Evolutionary conservation across 1,140 invertebrate species (phyloP), one percentile per base, ranked within the genome.

Genomic region (Procambarus virginalis): DNA sequence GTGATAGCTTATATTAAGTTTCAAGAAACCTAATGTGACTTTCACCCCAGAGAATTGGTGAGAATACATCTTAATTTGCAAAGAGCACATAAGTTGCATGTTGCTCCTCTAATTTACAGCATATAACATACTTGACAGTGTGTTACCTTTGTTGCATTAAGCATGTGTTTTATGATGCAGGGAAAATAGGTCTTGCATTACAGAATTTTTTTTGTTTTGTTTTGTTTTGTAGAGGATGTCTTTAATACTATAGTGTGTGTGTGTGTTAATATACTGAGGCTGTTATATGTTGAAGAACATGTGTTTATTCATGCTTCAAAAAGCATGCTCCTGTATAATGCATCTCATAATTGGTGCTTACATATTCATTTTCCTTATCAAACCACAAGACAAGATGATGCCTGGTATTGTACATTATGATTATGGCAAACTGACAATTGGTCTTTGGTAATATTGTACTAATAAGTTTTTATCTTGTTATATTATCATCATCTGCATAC

Each of bases 1-100:
- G 79, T 81, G 55, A 55, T 81, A 81, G 58, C 22, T 82, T 68
- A 68, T 82, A n/a, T 48, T 82, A n/a, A 45, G 68, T 82, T 64
- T 82, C 22, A 68, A 64, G 45, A 48, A 82, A 45, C 68, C 45
- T 68, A 20, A 49, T 68, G 80, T 60, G 60, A 68, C 79, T 82
- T 82, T 45, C 60, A 58, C 34, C 60, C 34, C 80, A n/a, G 12
- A 58, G 48, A 64, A 64, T 64, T 64, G 60, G 60, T 34, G 45
- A 49, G 34, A 60, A 6, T 60, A 60, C 34, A 20, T 51, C 22
- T 60, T 45, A 51, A 10, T 51, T 60, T 46, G 34, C 34, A n/a
- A 81, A 60, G n/a, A 22, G 22, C 79, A 81, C 20, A n/a, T 49
- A 55, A 22, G 6, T 22, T 10, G 60, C 55, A 58, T 60, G 22